Base-by-base conservation (phyloP, 2,888 invertebrate genomes). In the Drosophila affinis region DNA sequence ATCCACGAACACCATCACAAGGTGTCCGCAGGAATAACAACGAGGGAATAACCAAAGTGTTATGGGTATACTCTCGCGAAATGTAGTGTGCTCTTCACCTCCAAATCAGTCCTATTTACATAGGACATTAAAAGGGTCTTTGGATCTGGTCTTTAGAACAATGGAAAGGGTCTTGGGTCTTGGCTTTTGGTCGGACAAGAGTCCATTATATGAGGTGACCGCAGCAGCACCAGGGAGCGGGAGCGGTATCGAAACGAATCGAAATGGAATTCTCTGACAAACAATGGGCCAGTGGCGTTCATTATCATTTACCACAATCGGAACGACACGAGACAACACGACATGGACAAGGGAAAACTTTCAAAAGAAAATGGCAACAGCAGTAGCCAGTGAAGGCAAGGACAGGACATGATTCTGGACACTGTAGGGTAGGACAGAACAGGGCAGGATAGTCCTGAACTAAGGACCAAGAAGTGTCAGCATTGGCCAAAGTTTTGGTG, bases 281-380 rank as follows among this genome's bases (percentile, higher is more conserved):
- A 78, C 78, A 84, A 73, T 68, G 59, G 58, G 21, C 64, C 68
- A 79, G 73, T 85, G 56, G 73, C 65, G 64, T 72, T 73, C 72
- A 82, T 86, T 82, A 86, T 76, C 72, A 76, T 69, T 77, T 69
- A 75, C 83, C 75, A 67, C 72, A 82, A 77, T 70, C 82, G 63
- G 51, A 73, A 58, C 60, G 61, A 72, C 74, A 75, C 59, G 71
- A 74, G 65, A 59, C 67, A 58, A 76, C 69, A 76, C 45, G 60
- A 75, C 75, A 72, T 60, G 60, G 60, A 64, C 62, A 63, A 52
- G 45, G 48, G 72, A 62, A 77, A 85, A 82, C 54, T 85, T 79
- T 70, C 57, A 61, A 68, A 64, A 64, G 56, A 56, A 79, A 71
- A 63, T 64, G 59, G 64, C 54, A 64, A 74, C 73, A 67, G 18